Evolutionary conservation across 2,797 vertebrate genomes (phyloP).

Genomic region (Glossophaga mutica): DNA sequence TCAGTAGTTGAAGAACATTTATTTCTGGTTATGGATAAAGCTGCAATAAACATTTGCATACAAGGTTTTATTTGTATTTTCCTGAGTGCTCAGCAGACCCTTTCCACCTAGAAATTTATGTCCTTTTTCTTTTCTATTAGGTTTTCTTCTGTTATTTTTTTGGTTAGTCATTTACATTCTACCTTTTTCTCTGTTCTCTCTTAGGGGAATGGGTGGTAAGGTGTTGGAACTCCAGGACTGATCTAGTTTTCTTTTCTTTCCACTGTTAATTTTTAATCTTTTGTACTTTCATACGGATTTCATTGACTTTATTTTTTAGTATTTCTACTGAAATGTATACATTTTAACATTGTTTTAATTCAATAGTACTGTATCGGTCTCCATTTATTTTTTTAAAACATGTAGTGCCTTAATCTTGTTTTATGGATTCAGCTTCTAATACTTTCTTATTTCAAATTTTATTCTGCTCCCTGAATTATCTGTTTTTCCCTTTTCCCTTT

Average conservation of each 20-base stretch:
- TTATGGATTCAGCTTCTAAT: not conserved
- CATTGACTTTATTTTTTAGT: not conserved
- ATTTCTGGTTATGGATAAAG: not conserved
- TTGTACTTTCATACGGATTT: not conserved
- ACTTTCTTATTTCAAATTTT: not conserved
- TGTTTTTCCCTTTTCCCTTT: not conserved
- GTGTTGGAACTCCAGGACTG: not conserved
- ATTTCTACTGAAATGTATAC: not conserved
- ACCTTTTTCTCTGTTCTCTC: not conserved
- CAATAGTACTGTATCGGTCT: not conserved
- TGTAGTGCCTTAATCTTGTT: not conserved
- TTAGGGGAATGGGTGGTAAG: not conserved
- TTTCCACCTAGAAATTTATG: not conserved
- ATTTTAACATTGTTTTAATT: not conserved
- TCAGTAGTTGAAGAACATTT: not conserved
- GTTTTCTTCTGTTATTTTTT: not conserved
- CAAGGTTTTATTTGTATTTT: not conserved
- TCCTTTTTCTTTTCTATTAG: not conserved
- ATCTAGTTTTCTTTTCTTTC: not conserved
- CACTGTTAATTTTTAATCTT: not conserved
- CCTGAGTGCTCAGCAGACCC: not conserved
- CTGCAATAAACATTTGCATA: not conserved
- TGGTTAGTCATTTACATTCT: not conserved
- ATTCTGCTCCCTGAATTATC: not conserved
- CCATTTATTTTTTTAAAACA: not conserved